phyloP scores from a whole-genome alignment of 2,888 invertebrate genomes.

The Ypsolopha scabrella region DNA sequence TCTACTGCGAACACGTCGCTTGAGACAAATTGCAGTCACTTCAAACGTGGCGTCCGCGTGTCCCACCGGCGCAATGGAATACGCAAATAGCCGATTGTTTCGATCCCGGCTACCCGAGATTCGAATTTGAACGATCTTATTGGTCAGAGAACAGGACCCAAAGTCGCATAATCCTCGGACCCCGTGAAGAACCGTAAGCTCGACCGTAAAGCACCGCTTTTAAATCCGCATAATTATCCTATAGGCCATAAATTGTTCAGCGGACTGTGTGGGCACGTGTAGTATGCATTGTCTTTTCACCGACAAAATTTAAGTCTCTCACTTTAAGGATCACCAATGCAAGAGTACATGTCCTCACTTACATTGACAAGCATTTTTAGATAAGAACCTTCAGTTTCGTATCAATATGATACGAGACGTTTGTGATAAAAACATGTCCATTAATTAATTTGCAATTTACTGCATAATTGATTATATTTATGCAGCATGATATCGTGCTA shows the following conservation, averaged over 20 bases:
- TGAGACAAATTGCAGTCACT: constrained; percentile 63
- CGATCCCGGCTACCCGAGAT: constrained; percentile 17
- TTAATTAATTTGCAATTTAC: constrained; percentile 32
- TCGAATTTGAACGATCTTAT: constrained; percentile 24
- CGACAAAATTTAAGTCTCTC: background rate
- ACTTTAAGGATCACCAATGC: background rate
- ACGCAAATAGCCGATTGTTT: constrained; percentile 50
- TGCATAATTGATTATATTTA: constrained; percentile 25
- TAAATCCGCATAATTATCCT: constrained; percentile 63
- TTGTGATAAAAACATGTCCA: constrained; percentile 30
- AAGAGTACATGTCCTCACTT: background rate
- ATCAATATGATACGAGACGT: constrained; percentile 26
- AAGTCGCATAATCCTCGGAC: constrained; percentile 31
- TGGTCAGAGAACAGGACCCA: constrained; percentile 35
- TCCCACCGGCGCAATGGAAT: constrained; percentile 39
- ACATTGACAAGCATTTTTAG: background rate
- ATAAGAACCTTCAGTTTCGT: constrained; percentile 8
- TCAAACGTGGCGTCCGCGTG: constrained; percentile 46
- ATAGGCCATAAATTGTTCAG: constrained; percentile 52
- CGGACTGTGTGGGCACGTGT: constrained; percentile 27
- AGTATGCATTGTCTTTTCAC: constrained; percentile 23
- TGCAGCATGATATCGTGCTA: background rate
- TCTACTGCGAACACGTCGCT: constrained; percentile 57
- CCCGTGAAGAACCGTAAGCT: constrained; percentile 48
- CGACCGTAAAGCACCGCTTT: constrained; percentile 49